A percentile compares a stretch with the other conserved stretches of the same genome.
Conservation (phyloP, 2,113 vertebrate genomes). For the Rhinichthys klamathensis region DNA sequence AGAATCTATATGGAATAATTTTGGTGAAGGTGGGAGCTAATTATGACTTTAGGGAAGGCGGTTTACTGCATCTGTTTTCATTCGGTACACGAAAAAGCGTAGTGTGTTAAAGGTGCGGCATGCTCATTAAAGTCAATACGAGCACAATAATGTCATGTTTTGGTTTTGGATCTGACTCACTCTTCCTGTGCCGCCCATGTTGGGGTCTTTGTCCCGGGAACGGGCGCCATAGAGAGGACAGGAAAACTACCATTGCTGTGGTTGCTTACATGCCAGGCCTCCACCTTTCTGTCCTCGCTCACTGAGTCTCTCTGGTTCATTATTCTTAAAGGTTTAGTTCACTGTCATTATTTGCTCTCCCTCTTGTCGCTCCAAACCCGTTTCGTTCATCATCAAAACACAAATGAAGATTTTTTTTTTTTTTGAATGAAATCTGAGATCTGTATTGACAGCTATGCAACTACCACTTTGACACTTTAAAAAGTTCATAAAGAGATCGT, state of each 20-base stretch:
- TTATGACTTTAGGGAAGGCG: neutral
- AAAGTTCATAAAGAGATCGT: too few relatives aligned
- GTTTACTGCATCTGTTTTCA: conserved; percentile 18
- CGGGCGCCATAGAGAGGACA: conserved; percentile 62
- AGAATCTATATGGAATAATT: neutral
- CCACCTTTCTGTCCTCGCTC: conserved; percentile 42
- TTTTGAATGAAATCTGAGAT: too few relatives aligned
- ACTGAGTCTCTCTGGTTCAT: neutral
- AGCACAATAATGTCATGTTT: conserved; percentile 47
- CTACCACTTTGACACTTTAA: too few relatives aligned
- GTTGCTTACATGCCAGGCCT: conserved; percentile 61
- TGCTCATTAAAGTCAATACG: conserved; percentile 30
- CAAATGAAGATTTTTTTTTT: too few relatives aligned
- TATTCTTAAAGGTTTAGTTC: neutral
- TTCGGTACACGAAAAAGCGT: neutral
- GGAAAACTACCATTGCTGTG: conserved; percentile 70
- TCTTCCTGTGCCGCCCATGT: conserved; percentile 72
- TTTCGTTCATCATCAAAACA: too few relatives aligned
- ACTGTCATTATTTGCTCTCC: too few relatives aligned
- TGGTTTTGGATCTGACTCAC: conserved; percentile 59
- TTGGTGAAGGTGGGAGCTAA: neutral
- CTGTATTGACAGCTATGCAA: too few relatives aligned
- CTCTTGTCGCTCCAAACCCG: too few relatives aligned
- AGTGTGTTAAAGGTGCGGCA: conserved; percentile 2
- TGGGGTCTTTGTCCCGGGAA: conserved; percentile 73